A percentile compares a stretch with the other conserved stretches of the same genome.
phyloP scores from a whole-genome alignment of 2,797 vertebrate genomes.

The Phrynocephalus guinanensis region DNA sequence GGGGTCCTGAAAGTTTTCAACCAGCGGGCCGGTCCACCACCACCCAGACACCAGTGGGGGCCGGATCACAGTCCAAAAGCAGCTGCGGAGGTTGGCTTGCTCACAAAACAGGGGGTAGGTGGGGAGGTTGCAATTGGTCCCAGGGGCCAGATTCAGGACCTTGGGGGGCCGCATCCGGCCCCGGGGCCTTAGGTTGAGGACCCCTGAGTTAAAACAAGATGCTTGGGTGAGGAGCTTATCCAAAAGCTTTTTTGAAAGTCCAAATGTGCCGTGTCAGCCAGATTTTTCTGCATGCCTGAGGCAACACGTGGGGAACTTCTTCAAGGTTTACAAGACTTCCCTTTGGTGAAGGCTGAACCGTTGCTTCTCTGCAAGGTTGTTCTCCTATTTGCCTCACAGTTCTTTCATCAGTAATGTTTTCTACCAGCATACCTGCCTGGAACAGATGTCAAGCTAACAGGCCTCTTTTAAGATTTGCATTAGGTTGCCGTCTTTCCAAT shows the following conservation, averaged over 20 bases:
- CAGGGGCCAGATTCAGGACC: too few species aligned
- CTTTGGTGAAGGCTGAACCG: background rate
- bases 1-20: too few species aligned
- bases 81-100: too few species aligned
- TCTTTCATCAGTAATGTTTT: constrained; percentile 7
- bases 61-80: too few species aligned
- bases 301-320: background rate
- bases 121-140: too few species aligned
- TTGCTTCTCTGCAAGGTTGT: background rate
- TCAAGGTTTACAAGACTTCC: background rate
- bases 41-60: too few species aligned
- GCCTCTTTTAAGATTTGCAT: background rate
- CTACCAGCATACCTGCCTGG: background rate
- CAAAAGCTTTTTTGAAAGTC: background rate
- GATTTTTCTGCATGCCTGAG: background rate
- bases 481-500: background rate
- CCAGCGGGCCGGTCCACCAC: too few species aligned
- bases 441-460: background rate
- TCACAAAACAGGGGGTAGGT: too few species aligned
- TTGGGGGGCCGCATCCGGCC: too few species aligned
- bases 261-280: background rate
- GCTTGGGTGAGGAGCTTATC: background rate
- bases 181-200: too few species aligned
- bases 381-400: background rate
- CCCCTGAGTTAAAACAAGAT: too few species aligned